Base-by-base conservation (phyloP, 2,797 vertebrate species). In the Halcyon leucocephala region DNA sequence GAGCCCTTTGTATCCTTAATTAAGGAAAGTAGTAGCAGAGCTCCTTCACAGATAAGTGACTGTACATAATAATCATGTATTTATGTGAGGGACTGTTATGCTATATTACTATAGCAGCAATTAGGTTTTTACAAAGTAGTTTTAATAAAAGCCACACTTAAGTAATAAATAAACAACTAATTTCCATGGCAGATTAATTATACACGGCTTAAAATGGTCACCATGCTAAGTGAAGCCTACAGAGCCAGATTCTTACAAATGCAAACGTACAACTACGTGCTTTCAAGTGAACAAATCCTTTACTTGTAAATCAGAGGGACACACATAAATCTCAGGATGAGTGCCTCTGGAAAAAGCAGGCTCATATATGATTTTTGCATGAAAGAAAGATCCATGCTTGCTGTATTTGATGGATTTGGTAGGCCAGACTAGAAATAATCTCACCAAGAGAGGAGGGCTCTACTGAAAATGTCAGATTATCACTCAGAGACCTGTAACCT, bases 31-130 rank as follows among this genome's bases (percentile, higher is more conserved):
- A 97, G 98, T 98, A 98, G 98, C 98, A 98, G 98, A 98, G 97
- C 98, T 98, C 96, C 98, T 98, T 98, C 98, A 98, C 98, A 98
- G 98, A 98, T 98, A 98, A 99, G 98, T 99, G 99, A 99, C 99
- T 99, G 98, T 97, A 99, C 98, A 99, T 99, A 99, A 98, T 98
- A 98, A 99, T 99, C 98, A 99, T 98, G 98, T 99, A 99, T 99
- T 99, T 99, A 99, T 99, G 98, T 98, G 98, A 98, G 98, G 99
- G 98, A 98, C 98, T 98, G 98, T 97, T 98, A 98, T 98, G 98
- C 98, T 98, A 98, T 99, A 99, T 98, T 98, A 99, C 98, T 98
- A 97, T 97, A 97, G 96, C 94, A 94, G 98, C 98, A 98, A 98
- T 98, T 98, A 98, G 94, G 95, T 97, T 97, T 98, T 97, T 97